Conservation (phyloP, 2,888 invertebrate species). For the Ichneumon xanthorius region DNA sequence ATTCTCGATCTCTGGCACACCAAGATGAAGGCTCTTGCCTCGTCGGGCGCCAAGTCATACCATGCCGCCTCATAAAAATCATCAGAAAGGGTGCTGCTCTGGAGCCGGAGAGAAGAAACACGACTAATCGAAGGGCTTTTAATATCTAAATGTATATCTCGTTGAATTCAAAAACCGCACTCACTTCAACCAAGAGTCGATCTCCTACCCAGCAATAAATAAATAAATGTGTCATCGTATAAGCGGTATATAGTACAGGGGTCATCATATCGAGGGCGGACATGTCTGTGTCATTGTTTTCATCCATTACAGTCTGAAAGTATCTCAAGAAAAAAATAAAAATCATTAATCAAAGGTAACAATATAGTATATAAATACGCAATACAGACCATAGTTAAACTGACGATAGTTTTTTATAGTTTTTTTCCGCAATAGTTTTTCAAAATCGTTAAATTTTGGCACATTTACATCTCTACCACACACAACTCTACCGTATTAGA, state of each 20-base stretch:
- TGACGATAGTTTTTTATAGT: too few relatives aligned
- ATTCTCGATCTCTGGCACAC: constrained; percentile 51
- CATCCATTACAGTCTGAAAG: not conserved
- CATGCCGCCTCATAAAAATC: constrained; percentile 62
- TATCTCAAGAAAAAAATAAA: not conserved
- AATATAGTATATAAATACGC: too few relatives aligned
- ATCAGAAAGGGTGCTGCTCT: constrained; percentile 52
- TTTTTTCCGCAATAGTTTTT: too few relatives aligned
- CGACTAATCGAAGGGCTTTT: not conserved
- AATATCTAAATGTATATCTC: not conserved
- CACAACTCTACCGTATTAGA: too few relatives aligned
- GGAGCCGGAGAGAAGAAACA: not conserved
- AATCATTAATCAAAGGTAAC: too few relatives aligned
- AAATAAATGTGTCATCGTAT: constrained; percentile 67
- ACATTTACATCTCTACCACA: too few relatives aligned
- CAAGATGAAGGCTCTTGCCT: constrained; percentile 58
- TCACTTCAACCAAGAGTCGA: constrained; percentile 62
- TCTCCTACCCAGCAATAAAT: constrained; percentile 75
- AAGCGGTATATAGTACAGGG: not conserved
- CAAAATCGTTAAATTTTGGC: too few relatives aligned
- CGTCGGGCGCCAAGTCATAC: constrained; percentile 55
- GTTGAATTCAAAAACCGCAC: not conserved
- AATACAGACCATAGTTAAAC: too few relatives aligned
- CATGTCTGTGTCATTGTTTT: not conserved
- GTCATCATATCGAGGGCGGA: not conserved